These are phyloP conservation scores for Chymomyza caudatula DNA, from an alignment of 2,888 invertebrate genomes.

Conservation along the genomic window DNA sequence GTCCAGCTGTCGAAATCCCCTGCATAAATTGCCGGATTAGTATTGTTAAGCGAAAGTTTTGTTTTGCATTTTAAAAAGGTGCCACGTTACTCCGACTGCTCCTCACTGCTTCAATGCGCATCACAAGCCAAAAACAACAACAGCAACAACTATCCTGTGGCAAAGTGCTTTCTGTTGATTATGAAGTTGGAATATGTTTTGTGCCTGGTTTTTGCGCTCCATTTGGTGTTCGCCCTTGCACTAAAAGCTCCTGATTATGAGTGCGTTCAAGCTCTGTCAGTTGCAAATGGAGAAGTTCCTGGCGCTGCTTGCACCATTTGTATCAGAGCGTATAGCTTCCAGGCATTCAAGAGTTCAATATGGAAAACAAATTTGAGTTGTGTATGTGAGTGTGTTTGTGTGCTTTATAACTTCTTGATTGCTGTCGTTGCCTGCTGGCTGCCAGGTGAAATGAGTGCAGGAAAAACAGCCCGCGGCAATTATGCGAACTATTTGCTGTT, in stretches of 20 bases:
- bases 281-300: neutral
- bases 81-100: slow-evolving; percentile 26
- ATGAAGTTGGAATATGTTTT: slow-evolving; percentile 42
- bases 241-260: slow-evolving; percentile 25
- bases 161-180: slow-evolving; percentile 29
- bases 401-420: slow-evolving; percentile 59
- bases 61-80: slow-evolving; percentile 71
- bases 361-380: slow-evolving; percentile 41
- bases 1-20: slow-evolving; percentile 71
- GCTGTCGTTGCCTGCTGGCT: slow-evolving; percentile 31
- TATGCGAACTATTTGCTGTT: slow-evolving; percentile 58
- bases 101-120: neutral
- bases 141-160: slow-evolving; percentile 43
- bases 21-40: slow-evolving; percentile 74
- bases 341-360: slow-evolving; percentile 41
- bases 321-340: slow-evolving; percentile 27
- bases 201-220: neutral
- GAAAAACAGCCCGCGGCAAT: slow-evolving; percentile 55
- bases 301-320: slow-evolving; percentile 23
- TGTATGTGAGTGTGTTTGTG: neutral
- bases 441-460: slow-evolving; percentile 37
- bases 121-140: slow-evolving; percentile 13
- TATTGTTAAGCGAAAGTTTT: slow-evolving; percentile 74
- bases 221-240: neutral
- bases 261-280: slow-evolving; percentile 3